Conservation (phyloP, 30 jellyfish, hydroid and myxozoan species). For the Nemopilema nomurai region DNA sequence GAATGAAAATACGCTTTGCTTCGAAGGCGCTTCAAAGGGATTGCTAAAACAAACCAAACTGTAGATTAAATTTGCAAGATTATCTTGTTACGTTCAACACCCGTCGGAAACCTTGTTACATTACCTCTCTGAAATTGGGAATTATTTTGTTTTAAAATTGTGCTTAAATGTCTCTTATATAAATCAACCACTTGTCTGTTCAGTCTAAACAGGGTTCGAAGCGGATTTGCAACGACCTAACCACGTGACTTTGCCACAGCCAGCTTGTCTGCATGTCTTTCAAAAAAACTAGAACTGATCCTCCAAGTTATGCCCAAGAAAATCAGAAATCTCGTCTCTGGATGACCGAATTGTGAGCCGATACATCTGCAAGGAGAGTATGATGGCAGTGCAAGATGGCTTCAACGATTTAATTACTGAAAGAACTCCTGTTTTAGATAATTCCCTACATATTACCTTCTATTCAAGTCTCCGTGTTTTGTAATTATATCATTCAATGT, state of each 20-base stretch:
- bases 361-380: constrained; percentile 76
- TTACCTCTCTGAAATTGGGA: background rate
- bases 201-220: background rate
- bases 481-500: background rate
- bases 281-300: constrained; percentile 61
- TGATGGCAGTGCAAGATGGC: background rate
- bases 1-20: background rate
- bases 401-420: background rate
- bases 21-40: background rate
- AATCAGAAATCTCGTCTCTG: constrained; percentile 75
- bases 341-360: constrained; percentile 93
- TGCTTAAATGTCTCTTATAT: background rate
- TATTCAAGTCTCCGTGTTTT: too few relatives aligned
- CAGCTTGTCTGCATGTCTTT: background rate
- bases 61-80: background rate
- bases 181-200: background rate
- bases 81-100: background rate
- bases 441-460: too few relatives aligned
- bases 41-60: background rate
- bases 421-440: too few relatives aligned
- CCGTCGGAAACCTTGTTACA: background rate
- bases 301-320: constrained; percentile 59
- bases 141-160: background rate
- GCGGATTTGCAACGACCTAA: background rate
- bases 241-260: background rate